Evolutionary conservation across 2,888 invertebrate genomes (phyloP).

Genomic region (Onthophagus sagittarius): DNA sequence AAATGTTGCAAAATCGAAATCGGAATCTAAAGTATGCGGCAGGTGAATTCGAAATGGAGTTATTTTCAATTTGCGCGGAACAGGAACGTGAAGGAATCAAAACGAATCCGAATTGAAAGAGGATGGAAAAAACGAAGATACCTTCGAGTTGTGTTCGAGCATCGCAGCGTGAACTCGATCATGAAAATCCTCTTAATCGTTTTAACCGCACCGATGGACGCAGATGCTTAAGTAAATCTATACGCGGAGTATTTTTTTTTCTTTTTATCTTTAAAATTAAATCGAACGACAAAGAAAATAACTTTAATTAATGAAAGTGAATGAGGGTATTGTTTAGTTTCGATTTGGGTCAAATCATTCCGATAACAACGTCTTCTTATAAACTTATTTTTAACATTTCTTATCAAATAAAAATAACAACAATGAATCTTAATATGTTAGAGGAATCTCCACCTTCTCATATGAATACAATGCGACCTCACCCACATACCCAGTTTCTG

Average conservation of each 20-base stretch:
- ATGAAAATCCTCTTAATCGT: not conserved
- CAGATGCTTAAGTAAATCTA: not conserved
- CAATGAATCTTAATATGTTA: not conserved
- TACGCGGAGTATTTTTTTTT: not conserved
- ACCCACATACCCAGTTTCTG: not conserved
- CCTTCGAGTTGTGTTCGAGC: not conserved
- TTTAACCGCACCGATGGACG: not conserved
- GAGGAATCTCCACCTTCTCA: not conserved
- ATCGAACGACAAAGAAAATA: not conserved
- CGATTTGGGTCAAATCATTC: not conserved
- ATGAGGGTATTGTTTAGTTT: not conserved
- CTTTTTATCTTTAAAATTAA: no score
- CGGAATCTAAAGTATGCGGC: not conserved
- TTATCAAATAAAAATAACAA: no score
- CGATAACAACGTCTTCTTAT: not conserved
- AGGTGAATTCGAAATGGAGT: not conserved
- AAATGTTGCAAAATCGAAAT: no score
- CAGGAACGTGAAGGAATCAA: not conserved
- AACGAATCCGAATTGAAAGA: not conserved
- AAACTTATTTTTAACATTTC: not conserved
- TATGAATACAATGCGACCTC: not conserved
- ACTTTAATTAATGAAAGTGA: not conserved
- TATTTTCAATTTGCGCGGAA: not conserved
- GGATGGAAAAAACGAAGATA: not conserved
- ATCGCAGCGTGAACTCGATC: not conserved